Base-by-base conservation (phyloP, 2,888 invertebrate genomes). In the Sinelater perroti region DNA sequence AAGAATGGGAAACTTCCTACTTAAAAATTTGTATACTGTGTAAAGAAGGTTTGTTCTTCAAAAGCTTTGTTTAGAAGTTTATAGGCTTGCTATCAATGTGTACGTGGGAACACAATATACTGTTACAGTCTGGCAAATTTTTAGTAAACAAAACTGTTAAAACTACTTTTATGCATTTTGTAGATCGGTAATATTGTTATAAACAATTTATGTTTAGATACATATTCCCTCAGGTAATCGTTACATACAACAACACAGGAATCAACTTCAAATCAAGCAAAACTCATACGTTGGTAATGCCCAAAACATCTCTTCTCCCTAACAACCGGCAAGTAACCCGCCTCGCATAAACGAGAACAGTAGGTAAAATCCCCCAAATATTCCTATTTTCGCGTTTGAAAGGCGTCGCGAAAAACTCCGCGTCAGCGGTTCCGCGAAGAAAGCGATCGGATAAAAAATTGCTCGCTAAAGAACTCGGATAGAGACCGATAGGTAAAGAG, bases 281-380 rank as follows among this genome's bases (percentile, higher is more conserved):
- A 44, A 26, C 51, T 42, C 50, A 66, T 65, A 66, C 61, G 61
- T 56, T 56, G 47, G 26, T 50, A 50, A 44, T 44, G 38, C 35
- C 38, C 51, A 51, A 50, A 50, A 50, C 52, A 55, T 61, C 57
- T 62, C 49, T 60, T 56, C 56, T 57, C 60, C 59, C 62, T 65
- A 67, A 66, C 65, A 66, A 62, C 65, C 64, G 64, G 65, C 64
- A 66, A 66, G 62, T 68, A 66, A 67, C 67, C 66, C 66, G 68
- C 64, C 61, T 64, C 62, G 64, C 64, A 68, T 67, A 67, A 65
- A 61, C 60, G 62, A 47, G 45, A 53, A 54, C 47, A 62, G 65
- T 57, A 63, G 65, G 64, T 64, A 68, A 68, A 65, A 64, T 63
- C 54, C 44, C 57, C 62, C 67, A 68, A 68, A 67, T 66, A 67